Percentiles rank a stretch among this genome's conserved stretches.
Conservation (phyloP, 2,113 vertebrate genomes). For the Phoxinus phoxinus region DNA sequence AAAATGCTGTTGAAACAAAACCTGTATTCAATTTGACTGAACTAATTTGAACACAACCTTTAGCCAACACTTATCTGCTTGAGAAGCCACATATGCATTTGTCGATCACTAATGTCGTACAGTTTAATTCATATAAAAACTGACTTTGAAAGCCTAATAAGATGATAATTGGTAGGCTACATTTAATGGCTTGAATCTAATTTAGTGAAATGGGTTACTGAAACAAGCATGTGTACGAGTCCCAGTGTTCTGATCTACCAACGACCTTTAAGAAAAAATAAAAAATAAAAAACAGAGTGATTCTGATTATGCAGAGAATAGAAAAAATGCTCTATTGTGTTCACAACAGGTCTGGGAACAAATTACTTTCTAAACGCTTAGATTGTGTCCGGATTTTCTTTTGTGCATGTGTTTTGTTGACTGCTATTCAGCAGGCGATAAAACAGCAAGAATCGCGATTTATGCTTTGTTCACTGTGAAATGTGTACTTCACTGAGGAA, state of each 20-base stretch:
- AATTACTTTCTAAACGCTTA: slow-evolving; percentile 50
- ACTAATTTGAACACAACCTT: neutral
- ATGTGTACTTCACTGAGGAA: slow-evolving; percentile 20
- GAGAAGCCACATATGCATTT: neutral
- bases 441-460: neutral
- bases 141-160: slow-evolving; percentile 33
- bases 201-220: slow-evolving; percentile 14
- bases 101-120: neutral
- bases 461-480: slow-evolving; percentile 36
- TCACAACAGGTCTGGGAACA: slow-evolving; percentile 38
- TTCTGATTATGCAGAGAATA: neutral
- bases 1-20: neutral
- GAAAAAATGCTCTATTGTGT: neutral
- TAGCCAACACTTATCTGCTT: neutral
- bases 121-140: neutral
- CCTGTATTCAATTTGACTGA: neutral
- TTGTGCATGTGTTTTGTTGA: slow-evolving; percentile 48
- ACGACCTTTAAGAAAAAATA: neutral
- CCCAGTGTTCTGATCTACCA: neutral
- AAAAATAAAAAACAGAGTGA: neutral
- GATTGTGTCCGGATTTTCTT: slow-evolving; percentile 41
- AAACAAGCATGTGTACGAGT: neutral
- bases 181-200: slow-evolving; percentile 41
- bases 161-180: slow-evolving; percentile 23
- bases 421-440: slow-evolving; percentile 15